Conservation (phyloP, 2,888 invertebrate species). For the Tenthredo mesomela region DNA sequence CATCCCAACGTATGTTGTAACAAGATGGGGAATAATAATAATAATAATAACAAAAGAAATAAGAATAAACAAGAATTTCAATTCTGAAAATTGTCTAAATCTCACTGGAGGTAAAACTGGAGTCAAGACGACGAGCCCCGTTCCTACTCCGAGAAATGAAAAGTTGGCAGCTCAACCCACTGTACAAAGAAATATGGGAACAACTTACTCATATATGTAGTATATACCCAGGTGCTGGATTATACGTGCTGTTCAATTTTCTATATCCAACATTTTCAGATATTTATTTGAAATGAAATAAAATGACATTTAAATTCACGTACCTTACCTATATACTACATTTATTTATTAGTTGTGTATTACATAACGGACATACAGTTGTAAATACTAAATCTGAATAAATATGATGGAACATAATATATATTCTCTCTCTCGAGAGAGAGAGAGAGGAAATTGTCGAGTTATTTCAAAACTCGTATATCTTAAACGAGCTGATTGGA, state of each 20-base stretch:
- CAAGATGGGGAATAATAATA: background rate
- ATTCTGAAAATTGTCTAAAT: slow-evolving; percentile 14
- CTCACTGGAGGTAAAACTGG: slow-evolving; percentile 8
- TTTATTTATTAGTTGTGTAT: background rate
- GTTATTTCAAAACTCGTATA: too few relatives aligned
- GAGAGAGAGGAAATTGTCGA: too few relatives aligned
- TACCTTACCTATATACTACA: background rate
- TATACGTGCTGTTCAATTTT: background rate
- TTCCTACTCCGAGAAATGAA: slow-evolving; percentile 16
- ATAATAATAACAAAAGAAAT: background rate
- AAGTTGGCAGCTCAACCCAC: background rate
- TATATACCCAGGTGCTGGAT: background rate
- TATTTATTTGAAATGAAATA: background rate
- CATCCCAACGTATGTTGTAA: background rate
- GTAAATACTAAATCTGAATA: background rate
- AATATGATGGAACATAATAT: background rate
- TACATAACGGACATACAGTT: background rate
- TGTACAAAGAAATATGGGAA: background rate
- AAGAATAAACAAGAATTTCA: background rate
- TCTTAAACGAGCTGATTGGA: too few relatives aligned
- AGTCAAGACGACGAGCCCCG: background rate
- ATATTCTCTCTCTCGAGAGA: too few relatives aligned
- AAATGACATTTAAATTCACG: background rate
- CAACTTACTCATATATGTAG: background rate
- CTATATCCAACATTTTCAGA: background rate